These are phyloP conservation scores for Chymomyza costata DNA, from an alignment of 1,140 invertebrate species.

Conservation along the genomic window DNA sequence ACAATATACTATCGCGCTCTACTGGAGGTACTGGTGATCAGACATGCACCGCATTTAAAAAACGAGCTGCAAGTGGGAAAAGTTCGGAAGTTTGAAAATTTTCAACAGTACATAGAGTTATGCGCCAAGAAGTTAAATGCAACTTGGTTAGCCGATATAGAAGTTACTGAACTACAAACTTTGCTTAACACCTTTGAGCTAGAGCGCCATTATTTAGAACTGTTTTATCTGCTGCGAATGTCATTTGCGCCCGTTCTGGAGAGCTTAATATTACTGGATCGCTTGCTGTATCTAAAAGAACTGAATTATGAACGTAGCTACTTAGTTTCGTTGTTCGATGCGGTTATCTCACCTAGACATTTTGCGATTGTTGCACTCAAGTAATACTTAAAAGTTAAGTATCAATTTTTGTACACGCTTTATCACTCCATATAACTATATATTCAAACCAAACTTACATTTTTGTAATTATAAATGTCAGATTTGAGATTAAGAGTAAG, in stretches of 20 bases:
- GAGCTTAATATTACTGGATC: constrained; percentile 88
- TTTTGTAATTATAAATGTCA: neutral
- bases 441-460: neutral
- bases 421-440: neutral
- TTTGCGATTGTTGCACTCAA: constrained; percentile 80
- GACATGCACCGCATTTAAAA: constrained; percentile 53
- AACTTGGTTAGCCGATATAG: constrained; percentile 36
- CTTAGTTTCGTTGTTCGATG: constrained; percentile 85
- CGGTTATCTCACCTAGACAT: constrained; percentile 85
- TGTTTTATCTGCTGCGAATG: constrained; percentile 89
- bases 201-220: constrained; percentile 81
- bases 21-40: constrained; percentile 80
- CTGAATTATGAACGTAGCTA: constrained; percentile 79
- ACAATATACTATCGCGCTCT: constrained; percentile 84
- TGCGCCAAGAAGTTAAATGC: constrained; percentile 72
- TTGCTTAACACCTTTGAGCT: constrained; percentile 75
- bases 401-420: neutral
- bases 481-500: no score
- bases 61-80: constrained; percentile 64
- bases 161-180: constrained; percentile 74
- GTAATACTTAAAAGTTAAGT: neutral
- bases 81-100: constrained; percentile 77
- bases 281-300: constrained; percentile 87
- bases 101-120: constrained; percentile 81
- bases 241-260: constrained; percentile 90